Base-by-base conservation (phyloP, 2,113 vertebrate genomes). In the Pedetes capensis region DNA sequence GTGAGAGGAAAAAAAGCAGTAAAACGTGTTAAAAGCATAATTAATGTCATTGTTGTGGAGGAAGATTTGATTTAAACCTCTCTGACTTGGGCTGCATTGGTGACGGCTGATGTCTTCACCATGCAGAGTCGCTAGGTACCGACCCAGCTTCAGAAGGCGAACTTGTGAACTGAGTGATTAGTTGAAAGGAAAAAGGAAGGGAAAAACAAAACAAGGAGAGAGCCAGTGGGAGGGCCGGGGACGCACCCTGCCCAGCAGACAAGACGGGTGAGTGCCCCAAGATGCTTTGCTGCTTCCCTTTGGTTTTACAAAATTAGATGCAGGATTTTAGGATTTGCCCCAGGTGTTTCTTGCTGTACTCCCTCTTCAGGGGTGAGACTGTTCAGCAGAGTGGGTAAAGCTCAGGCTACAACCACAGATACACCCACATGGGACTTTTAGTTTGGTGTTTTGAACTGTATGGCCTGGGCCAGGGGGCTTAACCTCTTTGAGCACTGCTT, bases 21-120 rank as follows among this genome's bases (percentile, higher is more conserved):
- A 98, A 98, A 98, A 98, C 95, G 98, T 98, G 98, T 98, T 98
- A 99, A 98, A 98, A 98, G 98, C 98, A 98, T 98, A 98, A 99
- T 99, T 98, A 98, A 98, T 98, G 98, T 98, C 98, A 98, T 98
- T 98, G 98, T 98, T 98, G 98, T 97, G 94, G 97, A 98, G 96
- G 97, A 98, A 98, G 98, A 97, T 98, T 98, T 98, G 98, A 98
- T 98, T 98, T 98, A 98, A 98, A 97, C 97, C 97, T 97, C 97
- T 97, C 97, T 95, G 97, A 94, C 96, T 98, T 80, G 10, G 42
- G 14, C 20, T 83, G 80, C 82, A 51, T 85, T 10, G 63, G 89
- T 93, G 97, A 96, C 34, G 91, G 94, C 97, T 97, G 87, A 96
- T 96, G 97, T 94, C 98, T 97, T 93, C 93, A 92, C 96, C 53